Conservation (phyloP, 92 coral and sea anemone species). For the Micromussa lordhowensis region DNA sequence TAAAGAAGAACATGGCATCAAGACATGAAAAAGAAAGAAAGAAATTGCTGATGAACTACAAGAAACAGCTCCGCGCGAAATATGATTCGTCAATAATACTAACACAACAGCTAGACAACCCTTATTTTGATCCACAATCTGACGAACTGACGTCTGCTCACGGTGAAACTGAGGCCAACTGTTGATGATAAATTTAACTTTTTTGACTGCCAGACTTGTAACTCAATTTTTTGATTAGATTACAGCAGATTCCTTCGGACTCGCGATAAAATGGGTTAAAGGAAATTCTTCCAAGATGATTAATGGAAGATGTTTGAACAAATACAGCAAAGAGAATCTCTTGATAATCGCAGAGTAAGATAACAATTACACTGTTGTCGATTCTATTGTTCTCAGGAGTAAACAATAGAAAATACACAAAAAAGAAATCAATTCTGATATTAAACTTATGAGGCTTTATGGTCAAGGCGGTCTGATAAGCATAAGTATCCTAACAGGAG, state of each 20-base stretch:
- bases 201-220: too few relatives aligned
- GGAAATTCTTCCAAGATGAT: neutral
- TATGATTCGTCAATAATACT: neutral
- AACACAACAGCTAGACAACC: conserved; percentile 2
- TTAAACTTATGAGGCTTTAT: too few relatives aligned
- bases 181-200: neutral
- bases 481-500: too few relatives aligned
- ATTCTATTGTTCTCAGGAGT: too few relatives aligned
- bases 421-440: too few relatives aligned
- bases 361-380: too few relatives aligned
- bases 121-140: neutral
- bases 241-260: neutral
- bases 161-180: neutral
- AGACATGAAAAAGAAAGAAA: conserved; percentile 26
- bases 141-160: neutral
- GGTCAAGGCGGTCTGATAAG: too few relatives aligned
- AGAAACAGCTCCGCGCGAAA: neutral
- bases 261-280: neutral
- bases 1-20: neutral
- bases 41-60: neutral
- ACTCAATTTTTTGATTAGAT: too few relatives aligned
- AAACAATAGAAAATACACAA: too few relatives aligned
- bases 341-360: too few relatives aligned
- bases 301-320: too few relatives aligned
- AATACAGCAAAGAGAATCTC: neutral